Conservation (phyloP, 2,888 invertebrate genomes). For the Phyllotreta cruciferae region DNA sequence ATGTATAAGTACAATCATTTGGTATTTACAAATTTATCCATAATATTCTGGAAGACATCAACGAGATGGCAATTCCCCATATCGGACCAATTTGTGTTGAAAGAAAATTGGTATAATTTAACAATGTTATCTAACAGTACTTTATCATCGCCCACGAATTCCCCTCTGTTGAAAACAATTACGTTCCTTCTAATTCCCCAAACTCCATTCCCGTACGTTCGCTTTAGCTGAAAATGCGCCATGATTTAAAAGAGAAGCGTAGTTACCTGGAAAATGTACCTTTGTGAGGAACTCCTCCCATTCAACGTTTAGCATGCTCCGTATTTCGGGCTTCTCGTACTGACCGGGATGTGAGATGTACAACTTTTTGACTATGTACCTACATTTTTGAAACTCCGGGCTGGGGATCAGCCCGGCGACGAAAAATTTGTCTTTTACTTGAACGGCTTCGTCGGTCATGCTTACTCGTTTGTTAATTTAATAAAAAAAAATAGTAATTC, state of each 20-base stretch:
- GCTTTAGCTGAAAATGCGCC: constrained; percentile 43
- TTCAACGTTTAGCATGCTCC: constrained; percentile 55
- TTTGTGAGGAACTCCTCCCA: constrained; percentile 54
- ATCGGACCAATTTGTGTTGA: constrained; percentile 61
- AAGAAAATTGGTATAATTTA: constrained; percentile 60
- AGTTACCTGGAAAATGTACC: constrained; percentile 33
- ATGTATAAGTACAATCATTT: neutral
- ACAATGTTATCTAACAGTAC: constrained; percentile 62
- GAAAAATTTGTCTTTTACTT: constrained; percentile 43
- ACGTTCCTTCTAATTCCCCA: constrained; percentile 62
- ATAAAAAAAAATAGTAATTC: neutral
- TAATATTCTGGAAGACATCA: constrained; percentile 59
- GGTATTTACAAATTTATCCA: constrained; percentile 46
- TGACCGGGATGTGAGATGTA: constrained; percentile 49
- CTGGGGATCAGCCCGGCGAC: constrained; percentile 54
- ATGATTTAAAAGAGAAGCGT: neutral
- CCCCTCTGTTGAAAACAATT: constrained; percentile 62
- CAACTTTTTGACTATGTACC: constrained; percentile 49
- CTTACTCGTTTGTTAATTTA: constrained; percentile 7
- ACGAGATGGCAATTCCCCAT: constrained; percentile 60
- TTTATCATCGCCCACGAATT: constrained; percentile 64
- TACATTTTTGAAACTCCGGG: constrained; percentile 55
- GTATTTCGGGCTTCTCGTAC: constrained; percentile 51
- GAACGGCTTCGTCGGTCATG: constrained; percentile 1
- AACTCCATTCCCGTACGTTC: constrained; percentile 60